A percentile compares a stretch with the other conserved stretches of the same genome.
Evolutionary conservation across 2,113 vertebrate species (phyloP).

Genomic region (Oncorhynchus tshawytscha): DNA sequence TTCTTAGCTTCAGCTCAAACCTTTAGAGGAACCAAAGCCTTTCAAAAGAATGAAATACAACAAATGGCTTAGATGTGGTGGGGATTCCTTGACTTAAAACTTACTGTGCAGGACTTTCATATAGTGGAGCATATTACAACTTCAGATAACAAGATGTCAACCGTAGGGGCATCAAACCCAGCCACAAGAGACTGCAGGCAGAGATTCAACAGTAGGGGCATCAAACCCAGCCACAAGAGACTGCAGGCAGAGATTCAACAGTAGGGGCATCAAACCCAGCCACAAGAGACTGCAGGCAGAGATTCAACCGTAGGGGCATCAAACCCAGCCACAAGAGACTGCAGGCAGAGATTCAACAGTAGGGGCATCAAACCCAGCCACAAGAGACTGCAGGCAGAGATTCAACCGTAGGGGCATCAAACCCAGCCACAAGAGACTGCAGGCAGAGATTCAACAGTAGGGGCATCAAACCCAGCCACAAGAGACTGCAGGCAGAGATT

Average conservation of each 20-base stretch:
- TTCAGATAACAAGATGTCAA: conserved; percentile 13
- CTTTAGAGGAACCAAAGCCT: not conserved
- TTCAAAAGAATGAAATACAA: conserved; percentile 16
- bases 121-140: conserved; percentile 25
- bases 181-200: conserved; percentile 25
- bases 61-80: not conserved
- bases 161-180: conserved; percentile 18
- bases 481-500: conserved; percentile 28
- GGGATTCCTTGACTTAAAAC: conserved; percentile 16
- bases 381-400: conserved; percentile 31
- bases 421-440: conserved; percentile 31
- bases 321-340: conserved; percentile 35
- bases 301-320: conserved; percentile 26
- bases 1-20: conserved; percentile 6
- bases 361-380: conserved; percentile 27
- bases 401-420: conserved; percentile 23
- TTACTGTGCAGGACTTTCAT: conserved; percentile 27
- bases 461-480: conserved; percentile 33
- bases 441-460: conserved; percentile 25
- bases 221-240: conserved; percentile 39
- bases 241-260: conserved; percentile 26
- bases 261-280: conserved; percentile 24
- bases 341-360: conserved; percentile 25
- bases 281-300: conserved; percentile 29
- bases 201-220: conserved; percentile 23